phyloP scores from a whole-genome alignment of 1,140 invertebrate species.

The Whitmania pigra region DNA sequence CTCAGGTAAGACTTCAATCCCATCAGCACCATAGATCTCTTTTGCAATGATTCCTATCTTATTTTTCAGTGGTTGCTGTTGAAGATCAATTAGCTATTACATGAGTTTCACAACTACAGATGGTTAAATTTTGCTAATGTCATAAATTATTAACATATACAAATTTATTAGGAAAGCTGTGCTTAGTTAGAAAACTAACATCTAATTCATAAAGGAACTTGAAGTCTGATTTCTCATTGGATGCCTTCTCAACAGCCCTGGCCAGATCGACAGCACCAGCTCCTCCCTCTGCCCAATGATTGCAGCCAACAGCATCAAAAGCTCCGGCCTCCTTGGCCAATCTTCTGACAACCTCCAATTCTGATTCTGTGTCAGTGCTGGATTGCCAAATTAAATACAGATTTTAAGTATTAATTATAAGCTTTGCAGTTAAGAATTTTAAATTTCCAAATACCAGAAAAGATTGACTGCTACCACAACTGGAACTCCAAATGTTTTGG shows the following conservation, averaged over 20 bases:
- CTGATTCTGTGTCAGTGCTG: constrained; percentile 72
- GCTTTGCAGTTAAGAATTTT: no score
- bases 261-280: constrained; percentile 71
- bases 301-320: constrained; percentile 68
- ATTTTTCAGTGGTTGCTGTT: constrained; percentile 56
- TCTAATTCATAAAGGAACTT: constrained; percentile 72
- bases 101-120: no score
- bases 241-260: constrained; percentile 68
- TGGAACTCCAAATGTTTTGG: constrained; percentile 73
- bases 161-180: no score
- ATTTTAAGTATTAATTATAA: background rate
- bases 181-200: constrained; percentile 27
- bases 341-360: constrained; percentile 66
- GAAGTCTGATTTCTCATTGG: constrained; percentile 49
- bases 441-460: constrained; percentile 50
- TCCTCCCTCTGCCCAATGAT: constrained; percentile 82
- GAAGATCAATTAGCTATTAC: background rate
- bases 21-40: constrained; percentile 89
- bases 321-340: constrained; percentile 64
- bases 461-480: constrained; percentile 89
- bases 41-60: constrained; percentile 81
- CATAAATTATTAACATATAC: no score
- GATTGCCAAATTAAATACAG: background rate
- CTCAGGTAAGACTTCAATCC: constrained; percentile 56
- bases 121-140: no score